Percentiles rank a stretch among this genome's conserved stretches.
These are phyloP conservation scores for Sialis lutaria DNA, from an alignment of 2,888 invertebrate species.

Conservation along the genomic window DNA sequence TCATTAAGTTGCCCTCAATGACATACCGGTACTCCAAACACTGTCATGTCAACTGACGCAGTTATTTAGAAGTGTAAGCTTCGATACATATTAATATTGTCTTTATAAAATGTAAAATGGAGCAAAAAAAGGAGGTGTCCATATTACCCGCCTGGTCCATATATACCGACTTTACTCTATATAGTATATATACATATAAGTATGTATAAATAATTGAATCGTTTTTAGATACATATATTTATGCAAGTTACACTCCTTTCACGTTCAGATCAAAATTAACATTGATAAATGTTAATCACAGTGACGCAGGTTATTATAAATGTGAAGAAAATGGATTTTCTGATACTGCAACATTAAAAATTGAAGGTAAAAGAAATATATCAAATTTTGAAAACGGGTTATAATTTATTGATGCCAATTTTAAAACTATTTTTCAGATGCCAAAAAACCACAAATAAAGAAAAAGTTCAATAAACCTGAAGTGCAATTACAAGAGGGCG, in stretches of 20 bases:
- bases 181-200: no score
- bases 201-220: no score
- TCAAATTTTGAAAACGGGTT: not conserved
- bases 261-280: slow-evolving; percentile 12
- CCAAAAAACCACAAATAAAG: slow-evolving; percentile 24
- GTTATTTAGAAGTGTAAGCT: no score
- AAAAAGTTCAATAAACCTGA: slow-evolving; percentile 29
- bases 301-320: slow-evolving; percentile 13
- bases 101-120: no score
- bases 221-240: no score
- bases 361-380: not conserved
- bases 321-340: not conserved
- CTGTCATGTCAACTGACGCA: no score
- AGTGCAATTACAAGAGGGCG: slow-evolving; percentile 19
- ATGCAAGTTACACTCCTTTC: slow-evolving; percentile 10
- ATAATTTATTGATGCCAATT: slow-evolving; percentile 5
- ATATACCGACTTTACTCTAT: no score
- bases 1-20: no score
- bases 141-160: no score
- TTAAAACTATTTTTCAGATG: slow-evolving; percentile 20
- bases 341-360: not conserved
- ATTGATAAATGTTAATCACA: slow-evolving; percentile 10
- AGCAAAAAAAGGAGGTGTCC: no score
- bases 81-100: no score
- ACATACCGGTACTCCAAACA: no score